Evolutionary conservation across 1,140 invertebrate species (phyloP), one percentile per base, ranked within the genome.

Genomic region (Zaprionus inermis): DNA sequence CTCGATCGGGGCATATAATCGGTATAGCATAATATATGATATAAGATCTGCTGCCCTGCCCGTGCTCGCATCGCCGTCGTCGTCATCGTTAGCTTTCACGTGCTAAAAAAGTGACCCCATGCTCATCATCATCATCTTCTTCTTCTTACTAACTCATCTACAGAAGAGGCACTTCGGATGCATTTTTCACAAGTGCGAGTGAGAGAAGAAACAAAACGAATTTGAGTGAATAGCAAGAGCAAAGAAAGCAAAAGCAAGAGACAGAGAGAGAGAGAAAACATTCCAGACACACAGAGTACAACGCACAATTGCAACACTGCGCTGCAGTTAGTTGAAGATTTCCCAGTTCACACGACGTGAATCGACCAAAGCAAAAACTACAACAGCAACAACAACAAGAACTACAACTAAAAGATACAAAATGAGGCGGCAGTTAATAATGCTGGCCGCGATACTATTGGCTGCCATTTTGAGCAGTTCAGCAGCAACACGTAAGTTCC

Each of bases 361-460:
- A 64, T 24, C 51, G 16, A 59, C 60, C 55, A 44, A 20, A 49
- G 52, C 28, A 69, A 79, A 38, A 66, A 69, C 66, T 46, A 66
- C 41, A 52, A 58, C 32, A 32, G 32, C n/a, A 52, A 44, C 11
- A 51, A 57, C 20, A 49, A 59, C 2, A 69, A 70, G 57, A 71
- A 36, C 32, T 59, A 59, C 49, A 49, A 22, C 7, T 6, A 22
- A 20, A n/a, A 49, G 5, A 20, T 18, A 49, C 14, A 85, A 82
- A 76, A 92, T 92, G 91, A 66, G 91, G 77, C 91, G 91, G 83
- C 91, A 82, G 79, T 79, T 77, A 78, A 85, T 74, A 67, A 89
- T 86, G 85, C 86, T 92, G 83, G 83, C 91, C 91, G 88, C 91
- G 88, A 68, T 92, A 78, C 64, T 92, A 56, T 38, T 91, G 52